Evolutionary conservation across 2,888 invertebrate species (phyloP), one percentile per base, ranked within the genome.

Genomic region (Melanchra persicariae): DNA sequence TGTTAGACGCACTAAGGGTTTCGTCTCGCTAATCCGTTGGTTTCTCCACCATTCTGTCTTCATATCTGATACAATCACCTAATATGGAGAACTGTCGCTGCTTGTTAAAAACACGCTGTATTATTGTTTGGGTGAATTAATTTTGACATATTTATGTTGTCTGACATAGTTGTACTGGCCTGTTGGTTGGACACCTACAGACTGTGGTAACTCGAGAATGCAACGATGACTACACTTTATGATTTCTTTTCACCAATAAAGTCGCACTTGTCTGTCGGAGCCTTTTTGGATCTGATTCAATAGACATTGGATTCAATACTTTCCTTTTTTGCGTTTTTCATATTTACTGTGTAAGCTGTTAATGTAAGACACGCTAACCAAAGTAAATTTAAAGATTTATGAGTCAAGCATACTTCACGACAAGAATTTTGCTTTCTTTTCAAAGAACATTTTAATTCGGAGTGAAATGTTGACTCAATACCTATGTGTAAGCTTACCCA

Each of bases 1-100:
- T 85, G 87, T 85, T 87, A 85, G 86, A 85, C 86, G 85, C 84
- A 76, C 81, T 77, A 79, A 83, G 88, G 85, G 87, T 89, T 90
- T 89, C 88, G 90, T 90, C 91, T 88, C 86, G 85, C 89, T 90
- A 89, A 91, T 91, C 89, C 87, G 87, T 87, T 82, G 86, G 86
- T 91, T 90, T 91, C 91, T 86, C 88, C 79, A 77, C 77, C 66
- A 72, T 70, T 73, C 73, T 64, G 74, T 77, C 73, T 70, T 67
- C 63, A 59, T 68, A 77, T 79, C 78, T 51, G 78, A 70, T 70
- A 61, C 43, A n/a, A 65, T 63, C 22, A 5, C 82, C 82, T 78
- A 82, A 34, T 80, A 82, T 10, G 82, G 82, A 0, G 9, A 63
- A n/a, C 65, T 81, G 79, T 72, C 78, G 43, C 49, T 24, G 72